These are phyloP conservation scores for Lophius piscatorius DNA, from an alignment of 2,113 vertebrate species.

Conservation along the genomic window DNA sequence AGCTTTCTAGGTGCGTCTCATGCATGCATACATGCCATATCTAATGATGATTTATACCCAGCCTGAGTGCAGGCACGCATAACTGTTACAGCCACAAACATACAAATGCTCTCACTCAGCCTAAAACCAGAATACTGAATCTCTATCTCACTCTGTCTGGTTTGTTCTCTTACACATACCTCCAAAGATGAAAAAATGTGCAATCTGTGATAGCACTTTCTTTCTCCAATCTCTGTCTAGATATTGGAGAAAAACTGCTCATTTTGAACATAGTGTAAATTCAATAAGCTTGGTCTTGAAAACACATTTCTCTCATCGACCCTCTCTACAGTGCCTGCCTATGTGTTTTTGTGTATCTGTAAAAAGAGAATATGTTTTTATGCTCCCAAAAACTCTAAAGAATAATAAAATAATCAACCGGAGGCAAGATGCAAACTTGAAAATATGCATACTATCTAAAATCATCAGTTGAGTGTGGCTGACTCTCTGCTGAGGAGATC, in stretches of 20 bases:
- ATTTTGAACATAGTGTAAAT: slow-evolving; percentile 51
- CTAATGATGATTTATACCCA: slow-evolving; percentile 77
- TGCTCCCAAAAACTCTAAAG: no score
- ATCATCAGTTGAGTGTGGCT: no score
- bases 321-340: background rate
- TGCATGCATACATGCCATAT: slow-evolving; percentile 56
- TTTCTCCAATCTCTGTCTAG: slow-evolving; percentile 58
- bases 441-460: no score
- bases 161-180: background rate
- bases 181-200: slow-evolving; percentile 37
- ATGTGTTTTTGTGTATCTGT: background rate
- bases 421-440: no score
- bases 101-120: slow-evolving; percentile 8
- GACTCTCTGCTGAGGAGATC: no score
- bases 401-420: no score
- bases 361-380: no score
- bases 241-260: slow-evolving; percentile 67
- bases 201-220: slow-evolving; percentile 56
- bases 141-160: slow-evolving; percentile 8
- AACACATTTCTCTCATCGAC: slow-evolving; percentile 50
- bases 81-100: slow-evolving; percentile 64
- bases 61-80: slow-evolving; percentile 70
- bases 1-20: slow-evolving; percentile 14
- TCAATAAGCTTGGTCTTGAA: slow-evolving; percentile 42
- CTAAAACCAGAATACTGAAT: background rate